Evolutionary conservation across 2,888 invertebrate species (phyloP).

Genomic region (Bellardia bayeri): DNA sequence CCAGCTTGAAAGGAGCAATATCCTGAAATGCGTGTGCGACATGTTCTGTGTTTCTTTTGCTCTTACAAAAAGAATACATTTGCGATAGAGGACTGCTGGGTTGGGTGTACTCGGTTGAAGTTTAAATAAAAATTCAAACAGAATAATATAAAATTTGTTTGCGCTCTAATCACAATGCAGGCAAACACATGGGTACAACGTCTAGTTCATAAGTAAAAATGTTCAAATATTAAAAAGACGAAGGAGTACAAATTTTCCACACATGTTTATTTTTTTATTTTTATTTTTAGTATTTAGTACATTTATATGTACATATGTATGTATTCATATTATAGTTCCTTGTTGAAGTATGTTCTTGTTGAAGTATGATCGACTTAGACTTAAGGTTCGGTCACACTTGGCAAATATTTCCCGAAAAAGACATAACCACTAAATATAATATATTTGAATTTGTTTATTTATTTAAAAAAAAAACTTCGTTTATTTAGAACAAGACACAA

Average conservation of each 20-base stretch:
- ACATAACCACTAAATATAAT: too few species aligned
- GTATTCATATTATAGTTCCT: neutral
- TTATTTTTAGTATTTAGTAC: neutral
- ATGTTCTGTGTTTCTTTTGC: constrained; percentile 17
- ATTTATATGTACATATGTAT: too few species aligned
- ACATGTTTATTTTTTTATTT: neutral
- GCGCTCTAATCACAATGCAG: neutral
- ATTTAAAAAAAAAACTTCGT: too few species aligned
- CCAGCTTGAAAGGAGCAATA: constrained; percentile 12
- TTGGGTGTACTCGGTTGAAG: constrained; percentile 9
- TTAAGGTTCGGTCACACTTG: too few species aligned
- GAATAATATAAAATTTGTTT: constrained; percentile 35
- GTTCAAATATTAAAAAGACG: neutral
- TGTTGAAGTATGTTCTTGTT: neutral
- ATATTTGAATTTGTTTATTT: too few species aligned
- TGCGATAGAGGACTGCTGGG: neutral
- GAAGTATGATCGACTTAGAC: too few species aligned
- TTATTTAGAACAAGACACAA: too few species aligned
- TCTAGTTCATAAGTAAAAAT: neutral
- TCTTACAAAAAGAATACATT: constrained; percentile 1
- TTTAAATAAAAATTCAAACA: constrained; percentile 40
- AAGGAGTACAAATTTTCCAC: neutral
- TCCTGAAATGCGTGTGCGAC: constrained; percentile 1
- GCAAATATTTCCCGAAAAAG: too few species aligned
- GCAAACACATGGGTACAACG: neutral